Evolutionary conservation across 2,113 vertebrate species (phyloP).

Genomic region (Patagioenas fasciata): DNA sequence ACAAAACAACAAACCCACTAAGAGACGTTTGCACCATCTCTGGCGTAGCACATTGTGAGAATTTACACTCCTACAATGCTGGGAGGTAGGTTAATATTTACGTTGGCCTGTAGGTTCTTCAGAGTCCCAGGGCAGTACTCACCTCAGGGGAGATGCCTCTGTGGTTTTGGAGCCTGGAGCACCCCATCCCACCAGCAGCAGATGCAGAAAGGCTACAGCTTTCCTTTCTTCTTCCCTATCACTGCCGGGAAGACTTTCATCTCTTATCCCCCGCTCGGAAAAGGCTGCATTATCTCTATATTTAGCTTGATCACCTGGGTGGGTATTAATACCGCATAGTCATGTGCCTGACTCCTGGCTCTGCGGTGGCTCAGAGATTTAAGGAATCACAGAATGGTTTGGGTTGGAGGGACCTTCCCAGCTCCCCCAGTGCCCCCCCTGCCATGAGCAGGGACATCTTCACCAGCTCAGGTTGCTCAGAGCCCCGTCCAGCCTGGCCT

Average conservation of each 20-base stretch:
- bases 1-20: neutral
- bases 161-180: neutral
- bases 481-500: no score
- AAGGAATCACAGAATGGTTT: neutral
- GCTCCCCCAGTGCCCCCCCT: no score
- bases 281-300: neutral
- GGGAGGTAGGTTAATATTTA: neutral
- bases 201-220: neutral
- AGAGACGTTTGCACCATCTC: neutral
- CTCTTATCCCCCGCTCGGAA: neutral
- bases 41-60: accelerated
- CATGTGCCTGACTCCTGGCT: neutral
- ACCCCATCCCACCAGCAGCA: neutral
- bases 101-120: neutral
- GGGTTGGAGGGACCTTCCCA: no score
- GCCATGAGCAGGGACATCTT: no score
- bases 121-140: neutral
- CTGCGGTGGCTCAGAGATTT: neutral
- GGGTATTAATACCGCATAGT: neutral
- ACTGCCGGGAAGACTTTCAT: neutral
- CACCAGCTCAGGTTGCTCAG: no score
- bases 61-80: neutral
- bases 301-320: neutral
- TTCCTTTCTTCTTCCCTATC: neutral
- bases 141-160: neutral